Evolutionary conservation across 2,113 vertebrate genomes (phyloP).

Genomic region (Amia ocellicauda): DNA sequence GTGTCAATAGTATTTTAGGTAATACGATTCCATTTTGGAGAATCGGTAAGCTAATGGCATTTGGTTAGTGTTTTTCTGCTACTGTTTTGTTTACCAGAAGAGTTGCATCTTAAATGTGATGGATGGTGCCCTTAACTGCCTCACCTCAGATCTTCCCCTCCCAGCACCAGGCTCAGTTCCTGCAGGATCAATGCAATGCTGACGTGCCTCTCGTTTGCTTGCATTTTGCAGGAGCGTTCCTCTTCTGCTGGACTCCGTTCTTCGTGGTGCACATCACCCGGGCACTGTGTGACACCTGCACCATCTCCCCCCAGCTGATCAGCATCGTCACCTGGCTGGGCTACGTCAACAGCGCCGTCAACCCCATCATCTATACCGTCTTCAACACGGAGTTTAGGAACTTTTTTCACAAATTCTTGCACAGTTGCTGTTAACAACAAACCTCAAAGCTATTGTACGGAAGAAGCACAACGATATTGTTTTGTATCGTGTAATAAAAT

Average conservation of each 20-base stretch:
- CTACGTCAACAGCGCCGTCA: slow-evolving; percentile 92
- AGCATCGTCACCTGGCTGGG: slow-evolving; percentile 94
- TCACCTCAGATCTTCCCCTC: too few species aligned
- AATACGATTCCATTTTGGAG: too few species aligned
- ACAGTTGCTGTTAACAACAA: slow-evolving; percentile 47
- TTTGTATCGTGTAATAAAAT: slow-evolving; percentile 17
- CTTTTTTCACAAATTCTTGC: slow-evolving; percentile 81
- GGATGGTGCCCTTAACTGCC: too few species aligned
- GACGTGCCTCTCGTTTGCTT: too few species aligned
- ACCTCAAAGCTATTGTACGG: neutral
- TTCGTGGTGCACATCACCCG: slow-evolving; percentile 87
- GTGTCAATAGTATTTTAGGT: too few species aligned
- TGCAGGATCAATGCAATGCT: too few species aligned
- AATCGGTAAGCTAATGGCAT: too few species aligned
- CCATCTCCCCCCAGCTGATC: slow-evolving; percentile 71
- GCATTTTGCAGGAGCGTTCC: slow-evolving; percentile 78
- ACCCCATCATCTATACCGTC: slow-evolving; percentile 88
- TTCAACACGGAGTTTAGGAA: slow-evolving; percentile 90
- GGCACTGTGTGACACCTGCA: slow-evolving; percentile 75
- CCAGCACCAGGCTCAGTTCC: too few species aligned
- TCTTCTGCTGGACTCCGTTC: slow-evolving; percentile 96
- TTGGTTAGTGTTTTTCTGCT: too few species aligned
- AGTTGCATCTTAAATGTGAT: too few species aligned
- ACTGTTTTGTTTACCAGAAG: too few species aligned
- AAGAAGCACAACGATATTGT: slow-evolving; percentile 17